Evolutionary conservation across 1,140 invertebrate species (phyloP).

Genomic region (Argopecten irradians): DNA sequence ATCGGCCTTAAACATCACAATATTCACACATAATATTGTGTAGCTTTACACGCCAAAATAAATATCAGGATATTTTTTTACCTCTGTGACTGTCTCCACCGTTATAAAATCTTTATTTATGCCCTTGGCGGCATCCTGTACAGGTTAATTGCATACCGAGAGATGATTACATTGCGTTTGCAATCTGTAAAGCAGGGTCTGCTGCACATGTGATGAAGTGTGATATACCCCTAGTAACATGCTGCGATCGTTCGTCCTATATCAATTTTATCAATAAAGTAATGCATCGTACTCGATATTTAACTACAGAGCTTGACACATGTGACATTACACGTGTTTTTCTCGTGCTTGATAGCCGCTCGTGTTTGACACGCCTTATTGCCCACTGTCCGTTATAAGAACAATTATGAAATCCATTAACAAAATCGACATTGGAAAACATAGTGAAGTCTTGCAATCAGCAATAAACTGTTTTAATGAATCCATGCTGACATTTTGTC

Average conservation of each 20-base stretch:
- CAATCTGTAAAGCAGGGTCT: neutral
- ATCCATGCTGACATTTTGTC: neutral
- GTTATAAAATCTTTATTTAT: no score
- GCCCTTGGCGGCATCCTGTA: neutral
- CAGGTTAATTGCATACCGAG: neutral
- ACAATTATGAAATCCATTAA: neutral
- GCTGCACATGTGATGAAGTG: neutral
- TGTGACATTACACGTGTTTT: neutral
- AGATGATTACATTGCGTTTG: neutral
- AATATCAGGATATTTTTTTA: neutral
- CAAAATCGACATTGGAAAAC: neutral
- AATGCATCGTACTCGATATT: neutral
- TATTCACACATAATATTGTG: neutral
- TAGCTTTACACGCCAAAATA: neutral
- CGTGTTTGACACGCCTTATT: neutral
- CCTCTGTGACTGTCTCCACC: neutral
- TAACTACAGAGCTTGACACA: neutral
- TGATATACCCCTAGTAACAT: neutral
- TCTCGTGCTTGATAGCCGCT: neutral
- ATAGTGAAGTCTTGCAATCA: neutral
- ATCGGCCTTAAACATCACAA: neutral
- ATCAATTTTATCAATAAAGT: neutral
- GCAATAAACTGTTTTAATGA: conserved; percentile 6
- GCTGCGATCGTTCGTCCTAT: neutral
- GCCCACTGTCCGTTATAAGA: neutral